Conservation (phyloP, 2,888 invertebrate species). For the Torymus tubicola region DNA sequence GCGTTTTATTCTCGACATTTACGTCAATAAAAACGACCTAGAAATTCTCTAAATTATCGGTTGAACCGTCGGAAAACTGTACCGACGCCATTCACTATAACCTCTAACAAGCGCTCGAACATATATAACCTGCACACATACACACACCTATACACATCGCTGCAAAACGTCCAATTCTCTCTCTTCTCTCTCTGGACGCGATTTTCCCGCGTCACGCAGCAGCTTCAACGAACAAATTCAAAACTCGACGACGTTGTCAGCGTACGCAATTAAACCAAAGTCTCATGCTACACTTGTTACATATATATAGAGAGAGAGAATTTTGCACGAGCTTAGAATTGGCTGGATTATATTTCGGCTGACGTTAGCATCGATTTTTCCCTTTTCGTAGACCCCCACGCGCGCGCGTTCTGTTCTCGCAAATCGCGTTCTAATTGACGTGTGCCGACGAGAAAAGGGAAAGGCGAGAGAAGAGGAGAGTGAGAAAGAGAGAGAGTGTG, state of each 20-base stretch:
- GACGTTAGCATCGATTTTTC: conserved; percentile 34
- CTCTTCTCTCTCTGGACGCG: neutral
- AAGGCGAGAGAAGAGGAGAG: neutral
- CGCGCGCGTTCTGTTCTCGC: neutral
- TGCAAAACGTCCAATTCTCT: neutral
- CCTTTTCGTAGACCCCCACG: neutral
- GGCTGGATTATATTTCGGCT: conserved; percentile 54
- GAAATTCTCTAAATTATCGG: neutral
- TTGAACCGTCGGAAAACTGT: conserved; percentile 6
- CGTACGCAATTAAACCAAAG: neutral
- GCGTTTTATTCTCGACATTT: neutral
- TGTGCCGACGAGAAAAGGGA: conserved; percentile 2
- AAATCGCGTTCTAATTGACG: conserved; percentile 57
- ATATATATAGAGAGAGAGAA: neutral
- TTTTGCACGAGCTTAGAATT: conserved; percentile 15
- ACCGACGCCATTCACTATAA: too few relatives aligned
- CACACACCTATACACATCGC: neutral
- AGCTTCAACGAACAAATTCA: too few relatives aligned
- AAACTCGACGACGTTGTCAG: too few relatives aligned
- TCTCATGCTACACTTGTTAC: conserved; percentile 6
- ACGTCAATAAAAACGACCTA: neutral
- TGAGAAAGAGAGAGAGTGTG: conserved; percentile 23
- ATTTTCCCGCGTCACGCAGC: too few relatives aligned
- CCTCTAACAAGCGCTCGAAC: conserved; percentile 5
- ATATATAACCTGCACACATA: neutral